phyloP scores from a whole-genome alignment of 2,113 vertebrate species.

The Elephantulus edwardii region DNA sequence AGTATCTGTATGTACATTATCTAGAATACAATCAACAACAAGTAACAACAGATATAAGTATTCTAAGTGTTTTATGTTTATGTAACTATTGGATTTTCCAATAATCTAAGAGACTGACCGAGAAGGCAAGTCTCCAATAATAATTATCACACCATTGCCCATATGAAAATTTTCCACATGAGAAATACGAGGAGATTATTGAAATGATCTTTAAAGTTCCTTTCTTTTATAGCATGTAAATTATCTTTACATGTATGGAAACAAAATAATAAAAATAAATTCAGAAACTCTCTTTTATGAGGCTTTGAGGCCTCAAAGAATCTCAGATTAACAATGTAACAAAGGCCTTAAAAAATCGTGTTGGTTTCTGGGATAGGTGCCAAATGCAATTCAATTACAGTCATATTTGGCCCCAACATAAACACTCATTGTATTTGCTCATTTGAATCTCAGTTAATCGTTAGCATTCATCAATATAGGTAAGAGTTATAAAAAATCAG shows the following conservation, averaged over 20 bases:
- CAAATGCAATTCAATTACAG: background rate
- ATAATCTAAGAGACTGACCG: too few relatives aligned
- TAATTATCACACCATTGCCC: too few relatives aligned
- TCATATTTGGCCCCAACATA: background rate
- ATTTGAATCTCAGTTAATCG: background rate
- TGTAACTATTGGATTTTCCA: too few relatives aligned
- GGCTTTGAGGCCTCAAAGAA: background rate
- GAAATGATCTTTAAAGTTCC: background rate
- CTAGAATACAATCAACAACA: background rate
- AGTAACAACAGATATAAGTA: too few relatives aligned
- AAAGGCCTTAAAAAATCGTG: background rate
- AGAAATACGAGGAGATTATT: background rate
- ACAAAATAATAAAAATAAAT: background rate
- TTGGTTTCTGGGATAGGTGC: background rate
- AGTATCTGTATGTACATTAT: background rate
- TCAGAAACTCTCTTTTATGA: background rate
- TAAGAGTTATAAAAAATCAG: background rate
- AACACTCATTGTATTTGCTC: background rate
- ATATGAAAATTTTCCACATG: too few relatives aligned
- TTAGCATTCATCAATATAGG: background rate
- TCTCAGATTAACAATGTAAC: background rate
- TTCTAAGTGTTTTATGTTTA: too few relatives aligned
- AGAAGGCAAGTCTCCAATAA: too few relatives aligned
- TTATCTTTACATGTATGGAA: background rate
- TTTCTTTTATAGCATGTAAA: background rate